These are phyloP conservation scores for Silurus glanis DNA, from an alignment of 2,113 vertebrate genomes.

Conservation along the genomic window DNA sequence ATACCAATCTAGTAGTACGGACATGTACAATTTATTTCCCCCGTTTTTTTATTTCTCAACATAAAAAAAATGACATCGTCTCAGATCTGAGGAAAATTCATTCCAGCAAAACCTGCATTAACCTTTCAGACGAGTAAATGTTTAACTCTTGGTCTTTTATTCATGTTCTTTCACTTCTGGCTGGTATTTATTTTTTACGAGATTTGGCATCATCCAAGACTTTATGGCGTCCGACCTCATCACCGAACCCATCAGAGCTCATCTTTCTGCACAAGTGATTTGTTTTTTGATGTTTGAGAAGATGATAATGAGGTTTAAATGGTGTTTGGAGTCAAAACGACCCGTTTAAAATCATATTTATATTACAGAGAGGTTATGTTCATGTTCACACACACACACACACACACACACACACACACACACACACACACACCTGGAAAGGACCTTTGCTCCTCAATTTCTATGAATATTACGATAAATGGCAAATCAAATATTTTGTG, in stretches of 20 bases:
- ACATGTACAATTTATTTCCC: neutral
- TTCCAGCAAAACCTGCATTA: neutral
- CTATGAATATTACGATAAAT: neutral
- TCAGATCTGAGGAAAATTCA: neutral
- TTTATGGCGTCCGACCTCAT: slow-evolving; percentile 22
- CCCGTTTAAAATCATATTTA: neutral
- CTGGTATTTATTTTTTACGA: neutral
- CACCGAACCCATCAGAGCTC: slow-evolving; percentile 22
- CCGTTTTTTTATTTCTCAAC: neutral
- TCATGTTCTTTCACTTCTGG: neutral
- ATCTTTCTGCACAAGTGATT: neutral
- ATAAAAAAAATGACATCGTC: too few species aligned
- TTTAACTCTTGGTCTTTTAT: slow-evolving; percentile 27
- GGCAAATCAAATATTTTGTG: neutral
- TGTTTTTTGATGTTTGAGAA: neutral
- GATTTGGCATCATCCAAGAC: neutral
- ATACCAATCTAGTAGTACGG: neutral
- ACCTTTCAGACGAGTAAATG: slow-evolving; percentile 2
- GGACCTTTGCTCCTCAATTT: neutral
- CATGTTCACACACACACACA: neutral
- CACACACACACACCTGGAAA: neutral
- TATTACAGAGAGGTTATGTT: neutral
- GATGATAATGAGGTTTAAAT: neutral
- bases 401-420: neutral
- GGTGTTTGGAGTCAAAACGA: neutral